Evolutionary conservation across 2,113 vertebrate genomes (phyloP), one percentile per base, ranked within the genome.

Genomic region (Heterotis niloticus): DNA sequence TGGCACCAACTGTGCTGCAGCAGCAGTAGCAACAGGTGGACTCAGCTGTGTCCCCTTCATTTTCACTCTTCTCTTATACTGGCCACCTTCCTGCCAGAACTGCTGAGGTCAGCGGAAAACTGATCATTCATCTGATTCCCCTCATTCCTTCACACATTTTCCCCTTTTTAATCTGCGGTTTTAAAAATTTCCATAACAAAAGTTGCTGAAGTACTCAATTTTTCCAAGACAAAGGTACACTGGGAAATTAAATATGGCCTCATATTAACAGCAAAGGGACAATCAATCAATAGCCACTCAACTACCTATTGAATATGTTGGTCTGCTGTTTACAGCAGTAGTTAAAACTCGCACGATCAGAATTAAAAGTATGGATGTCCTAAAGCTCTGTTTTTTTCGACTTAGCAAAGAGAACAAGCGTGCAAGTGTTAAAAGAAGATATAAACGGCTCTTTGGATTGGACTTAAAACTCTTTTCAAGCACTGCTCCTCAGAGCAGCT

Each of bases 51-150:
- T 84, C 59, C 67, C 29, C 79, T 68, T n/a, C 54, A 7, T 11
- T 10, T 54, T 65, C 24, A 44, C 66, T 70, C 77, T 44, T 52
- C 77, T 78, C 77, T 86, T 91, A 90, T 86, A 80, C 14, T 17
- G 86, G 85, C 84, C 82, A 66, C 70, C 81, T 44, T 51, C 70
- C 1, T 26, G 13, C 64, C 17, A n/a, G 18, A 82, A 56, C 83
- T 88, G 68, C 87, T 85, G 70, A 88, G 82, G 84, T 93, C 92
- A 92, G 91, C 88, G 85, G 91, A 93, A 93, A 93, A 90, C 68
- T 3, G 73, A 24, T 52, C 73, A 67, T 62, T 76, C 56, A 69
- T 73, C 17, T 0, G 4, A 68, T 69, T 51, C 66, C 18, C 9
- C 54, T 23, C 34, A 18, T 78, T 59, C 64, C 29, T 75, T 56